Conservation (phyloP, 2,113 vertebrate genomes). For the Boulengeromyrus knoepffleri region DNA sequence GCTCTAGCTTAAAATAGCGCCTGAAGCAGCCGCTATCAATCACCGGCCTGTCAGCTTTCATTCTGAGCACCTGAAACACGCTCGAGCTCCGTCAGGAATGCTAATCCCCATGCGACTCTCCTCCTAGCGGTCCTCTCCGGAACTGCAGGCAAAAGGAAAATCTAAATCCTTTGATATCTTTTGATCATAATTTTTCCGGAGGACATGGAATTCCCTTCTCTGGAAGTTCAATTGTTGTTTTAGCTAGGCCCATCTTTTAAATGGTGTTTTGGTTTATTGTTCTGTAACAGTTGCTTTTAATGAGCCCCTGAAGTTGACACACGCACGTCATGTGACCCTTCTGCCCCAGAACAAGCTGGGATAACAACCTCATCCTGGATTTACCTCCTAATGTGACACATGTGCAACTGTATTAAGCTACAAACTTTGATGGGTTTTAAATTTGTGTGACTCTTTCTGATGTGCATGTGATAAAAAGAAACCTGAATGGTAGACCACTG, state of each 20-base stretch:
- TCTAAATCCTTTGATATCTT: background rate
- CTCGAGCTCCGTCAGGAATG: background rate
- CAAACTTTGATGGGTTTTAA: no score
- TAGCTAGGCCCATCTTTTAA: background rate
- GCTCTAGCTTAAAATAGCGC: constrained; percentile 12
- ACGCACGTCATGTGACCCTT: no score
- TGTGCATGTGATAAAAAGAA: no score
- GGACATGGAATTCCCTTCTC: background rate
- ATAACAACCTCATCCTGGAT: no score
- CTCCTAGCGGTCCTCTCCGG: background rate
- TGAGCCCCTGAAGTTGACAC: background rate
- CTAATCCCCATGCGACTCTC: background rate
- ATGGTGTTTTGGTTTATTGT: background rate
- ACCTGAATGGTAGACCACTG: background rate
- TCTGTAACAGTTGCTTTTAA: background rate
- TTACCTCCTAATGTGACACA: background rate
- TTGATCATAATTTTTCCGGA: background rate
- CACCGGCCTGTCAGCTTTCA: background rate
- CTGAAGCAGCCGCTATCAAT: background rate
- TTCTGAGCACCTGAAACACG: background rate
- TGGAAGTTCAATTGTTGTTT: background rate
- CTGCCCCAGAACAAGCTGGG: no score
- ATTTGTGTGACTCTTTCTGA: background rate
- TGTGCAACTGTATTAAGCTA: background rate
- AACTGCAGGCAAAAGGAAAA: background rate